Percentiles rank a stretch among this genome's conserved stretches.
Conservation (phyloP, 2,888 invertebrate species). For the Bombyx huttoni region DNA sequence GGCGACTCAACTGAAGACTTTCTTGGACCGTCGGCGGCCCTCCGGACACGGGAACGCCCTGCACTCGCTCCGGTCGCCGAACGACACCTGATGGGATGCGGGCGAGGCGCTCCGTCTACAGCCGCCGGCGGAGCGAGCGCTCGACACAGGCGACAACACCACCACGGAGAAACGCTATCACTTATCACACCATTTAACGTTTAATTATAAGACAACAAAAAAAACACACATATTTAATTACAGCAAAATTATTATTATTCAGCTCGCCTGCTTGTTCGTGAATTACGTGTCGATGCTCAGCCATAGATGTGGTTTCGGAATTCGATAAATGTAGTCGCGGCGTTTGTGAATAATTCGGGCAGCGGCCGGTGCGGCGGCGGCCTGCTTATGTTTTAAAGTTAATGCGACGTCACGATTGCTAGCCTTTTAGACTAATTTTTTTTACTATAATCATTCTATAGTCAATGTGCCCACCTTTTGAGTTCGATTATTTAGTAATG, state of each 20-base stretch:
- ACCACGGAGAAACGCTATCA: background rate
- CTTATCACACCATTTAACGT: background rate
- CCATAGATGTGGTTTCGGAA: too few species aligned
- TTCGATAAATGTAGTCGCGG: too few species aligned
- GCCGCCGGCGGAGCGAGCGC: background rate
- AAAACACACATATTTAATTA: too few species aligned
- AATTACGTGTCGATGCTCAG: too few species aligned
- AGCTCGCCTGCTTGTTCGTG: too few species aligned
- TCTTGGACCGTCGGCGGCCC: conserved; percentile 58
- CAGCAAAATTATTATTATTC: too few species aligned
- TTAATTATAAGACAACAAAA: background rate
- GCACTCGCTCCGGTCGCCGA: conserved; percentile 47
- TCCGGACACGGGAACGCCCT: conserved; percentile 48
- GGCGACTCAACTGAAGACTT: conserved; percentile 50
- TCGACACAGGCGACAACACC: background rate
- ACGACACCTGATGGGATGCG: conserved; percentile 41
- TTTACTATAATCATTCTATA: conserved; percentile 38
- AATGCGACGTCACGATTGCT: conserved; percentile 13
- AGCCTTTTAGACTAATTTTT: conserved; percentile 12
- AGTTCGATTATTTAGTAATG: conserved; percentile 37
- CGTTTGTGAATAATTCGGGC: too few species aligned
- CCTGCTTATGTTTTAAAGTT: background rate
- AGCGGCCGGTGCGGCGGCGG: background rate
- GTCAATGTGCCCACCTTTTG: conserved; percentile 62
- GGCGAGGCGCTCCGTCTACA: conserved; percentile 2